Percentiles rank a stretch among this genome's conserved stretches.
Evolutionary conservation across 2,113 vertebrate species (phyloP).

Genomic region (Ciconia maguari): DNA sequence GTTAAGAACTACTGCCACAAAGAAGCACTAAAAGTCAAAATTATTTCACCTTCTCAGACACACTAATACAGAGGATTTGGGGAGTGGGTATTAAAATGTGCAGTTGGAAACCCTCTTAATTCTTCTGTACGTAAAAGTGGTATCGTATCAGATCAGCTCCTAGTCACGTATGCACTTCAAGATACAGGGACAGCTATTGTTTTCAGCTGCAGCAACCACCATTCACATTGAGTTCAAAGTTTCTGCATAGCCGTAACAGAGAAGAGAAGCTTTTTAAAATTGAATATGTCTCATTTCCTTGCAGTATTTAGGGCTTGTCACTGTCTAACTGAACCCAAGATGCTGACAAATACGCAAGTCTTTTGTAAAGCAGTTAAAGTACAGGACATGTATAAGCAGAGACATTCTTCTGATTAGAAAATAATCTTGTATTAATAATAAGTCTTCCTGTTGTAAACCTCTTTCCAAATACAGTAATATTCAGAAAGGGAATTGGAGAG

Average conservation of each 20-base stretch:
- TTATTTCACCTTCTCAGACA: background rate
- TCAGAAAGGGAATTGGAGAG: background rate
- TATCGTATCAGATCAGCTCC: background rate
- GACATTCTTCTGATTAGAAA: conserved; percentile 29
- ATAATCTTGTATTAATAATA: conserved; percentile 23
- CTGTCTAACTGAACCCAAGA: background rate
- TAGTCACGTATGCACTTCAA: background rate
- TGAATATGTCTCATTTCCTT: background rate
- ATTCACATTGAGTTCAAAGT: background rate
- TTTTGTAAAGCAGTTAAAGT: conserved; percentile 15
- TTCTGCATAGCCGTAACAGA: background rate
- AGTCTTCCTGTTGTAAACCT: conserved; percentile 37
- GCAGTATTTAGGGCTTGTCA: conserved; percentile 13
- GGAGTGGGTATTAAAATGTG: background rate
- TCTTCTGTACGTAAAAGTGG: background rate
- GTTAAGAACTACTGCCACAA: background rate
- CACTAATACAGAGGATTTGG: background rate
- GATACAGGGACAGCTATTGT: background rate
- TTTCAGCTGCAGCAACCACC: background rate
- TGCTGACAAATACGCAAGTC: background rate
- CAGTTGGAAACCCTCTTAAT: background rate
- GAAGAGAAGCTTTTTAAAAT: background rate
- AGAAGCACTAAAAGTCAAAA: background rate
- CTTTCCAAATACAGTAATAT: conserved; percentile 18
- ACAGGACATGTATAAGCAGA: conserved; percentile 5